Conservation (phyloP, 2,797 vertebrate genomes). For the Acridotheres tristis region DNA sequence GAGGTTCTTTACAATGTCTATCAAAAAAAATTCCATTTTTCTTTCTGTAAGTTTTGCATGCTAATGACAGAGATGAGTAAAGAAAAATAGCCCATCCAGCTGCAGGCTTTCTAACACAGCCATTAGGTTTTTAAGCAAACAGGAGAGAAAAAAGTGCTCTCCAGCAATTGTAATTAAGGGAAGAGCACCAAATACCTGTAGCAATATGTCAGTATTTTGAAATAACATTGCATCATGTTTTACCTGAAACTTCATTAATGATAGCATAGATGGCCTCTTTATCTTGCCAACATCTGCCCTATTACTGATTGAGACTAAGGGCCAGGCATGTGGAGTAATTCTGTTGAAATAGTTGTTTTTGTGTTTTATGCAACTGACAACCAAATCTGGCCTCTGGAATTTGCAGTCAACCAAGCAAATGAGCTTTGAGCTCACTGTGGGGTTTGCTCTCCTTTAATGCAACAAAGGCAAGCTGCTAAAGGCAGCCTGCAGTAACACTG, state of each 20-base stretch:
- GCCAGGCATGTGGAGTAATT: slow-evolving; percentile 63
- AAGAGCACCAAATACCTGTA: slow-evolving; percentile 64
- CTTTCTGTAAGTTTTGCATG: neutral
- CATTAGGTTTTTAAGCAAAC: slow-evolving; percentile 3
- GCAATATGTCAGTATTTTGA: slow-evolving; percentile 68
- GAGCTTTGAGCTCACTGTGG: slow-evolving; percentile 41
- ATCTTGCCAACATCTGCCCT: slow-evolving; percentile 67
- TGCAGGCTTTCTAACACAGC: slow-evolving; percentile 25
- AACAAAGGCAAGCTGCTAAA: slow-evolving; percentile 11
- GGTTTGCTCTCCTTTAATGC: neutral
- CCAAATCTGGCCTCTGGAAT: slow-evolving; percentile 60
- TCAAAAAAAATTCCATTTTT: neutral
- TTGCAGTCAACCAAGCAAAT: slow-evolving; percentile 13
- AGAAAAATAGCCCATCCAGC: neutral
- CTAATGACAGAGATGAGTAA: neutral
- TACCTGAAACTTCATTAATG: slow-evolving; percentile 73
- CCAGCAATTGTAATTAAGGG: slow-evolving; percentile 65
- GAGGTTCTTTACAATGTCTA: neutral
- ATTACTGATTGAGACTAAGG: slow-evolving; percentile 52
- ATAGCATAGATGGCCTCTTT: slow-evolving; percentile 65
- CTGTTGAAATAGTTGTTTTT: slow-evolving; percentile 70
- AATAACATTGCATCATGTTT: slow-evolving; percentile 67
- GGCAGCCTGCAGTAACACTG: neutral
- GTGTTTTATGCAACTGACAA: slow-evolving; percentile 52
- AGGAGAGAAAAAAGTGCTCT: slow-evolving; percentile 53